Percentiles rank a stretch among this genome's conserved stretches.
phyloP scores from a whole-genome alignment of 2,797 vertebrate genomes.

The Malurus leucopterus region DNA sequence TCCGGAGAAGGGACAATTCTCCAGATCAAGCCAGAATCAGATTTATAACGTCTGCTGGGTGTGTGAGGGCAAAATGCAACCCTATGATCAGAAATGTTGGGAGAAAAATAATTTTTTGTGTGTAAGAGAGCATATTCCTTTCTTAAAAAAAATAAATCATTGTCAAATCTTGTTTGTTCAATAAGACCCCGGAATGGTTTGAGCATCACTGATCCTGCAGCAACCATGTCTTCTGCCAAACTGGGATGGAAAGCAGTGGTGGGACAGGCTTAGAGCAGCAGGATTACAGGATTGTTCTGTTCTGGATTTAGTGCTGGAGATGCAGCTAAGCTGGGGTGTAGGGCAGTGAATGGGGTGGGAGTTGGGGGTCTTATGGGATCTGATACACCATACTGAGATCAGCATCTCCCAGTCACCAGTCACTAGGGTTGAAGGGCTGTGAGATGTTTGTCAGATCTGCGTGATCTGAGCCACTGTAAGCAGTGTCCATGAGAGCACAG shows the following conservation, averaged over 20 bases:
- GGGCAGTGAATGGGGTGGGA: neutral
- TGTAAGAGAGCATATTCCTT: neutral
- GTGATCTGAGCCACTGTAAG: neutral
- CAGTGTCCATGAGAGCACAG: neutral
- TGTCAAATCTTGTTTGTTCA: slow-evolving; percentile 11
- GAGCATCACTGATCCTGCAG: neutral
- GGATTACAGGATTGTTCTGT: neutral
- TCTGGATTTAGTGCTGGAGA: neutral
- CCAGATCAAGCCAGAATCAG: neutral
- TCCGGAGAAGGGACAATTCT: neutral
- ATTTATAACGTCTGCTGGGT: neutral
- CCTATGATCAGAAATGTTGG: neutral
- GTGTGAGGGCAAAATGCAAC: neutral
- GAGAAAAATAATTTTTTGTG: neutral
- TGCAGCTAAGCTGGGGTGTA: neutral
- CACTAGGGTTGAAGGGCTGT: neutral
- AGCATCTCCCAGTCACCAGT: neutral
- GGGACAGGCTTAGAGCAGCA: neutral
- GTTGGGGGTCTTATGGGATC: neutral
- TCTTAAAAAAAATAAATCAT: neutral
- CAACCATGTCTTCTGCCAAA: neutral
- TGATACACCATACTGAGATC: neutral
- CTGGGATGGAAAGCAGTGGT: fast-evolving
- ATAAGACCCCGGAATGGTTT: neutral
- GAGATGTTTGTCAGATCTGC: fast-evolving